These are phyloP conservation scores for Sebastes taczanowskii DNA, from an alignment of 2,797 vertebrate species.

Conservation along the genomic window DNA sequence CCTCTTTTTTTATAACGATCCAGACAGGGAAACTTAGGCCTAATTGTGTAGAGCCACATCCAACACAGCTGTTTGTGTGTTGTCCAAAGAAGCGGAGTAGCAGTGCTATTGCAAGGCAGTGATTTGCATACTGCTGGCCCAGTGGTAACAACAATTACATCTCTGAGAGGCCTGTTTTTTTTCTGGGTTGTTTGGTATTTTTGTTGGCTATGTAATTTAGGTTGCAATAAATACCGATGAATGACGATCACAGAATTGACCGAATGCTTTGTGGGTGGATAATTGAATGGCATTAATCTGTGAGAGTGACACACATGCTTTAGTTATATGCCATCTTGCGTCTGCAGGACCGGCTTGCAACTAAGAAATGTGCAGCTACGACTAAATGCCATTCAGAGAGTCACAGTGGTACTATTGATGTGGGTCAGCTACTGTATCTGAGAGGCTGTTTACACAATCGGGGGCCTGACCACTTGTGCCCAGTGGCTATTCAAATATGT, in stretches of 20 bases:
- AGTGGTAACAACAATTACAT: constrained; percentile 50
- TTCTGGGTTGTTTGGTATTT: constrained; percentile 31
- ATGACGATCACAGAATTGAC: constrained; percentile 22
- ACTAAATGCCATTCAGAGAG: constrained; percentile 35
- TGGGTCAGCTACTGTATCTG: constrained; percentile 34
- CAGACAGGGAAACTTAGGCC: constrained; percentile 36
- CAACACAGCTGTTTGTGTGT: constrained; percentile 68
- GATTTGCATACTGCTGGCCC: constrained; percentile 60
- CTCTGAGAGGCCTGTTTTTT: constrained; percentile 35
- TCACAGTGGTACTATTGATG: constrained; percentile 24
- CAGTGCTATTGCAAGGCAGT: constrained; percentile 42
- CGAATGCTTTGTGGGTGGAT: constrained; percentile 12
- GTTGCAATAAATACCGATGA: constrained; percentile 40
- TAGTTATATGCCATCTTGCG: constrained; percentile 7
- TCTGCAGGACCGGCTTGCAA: background rate
- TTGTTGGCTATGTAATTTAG: constrained; percentile 36
- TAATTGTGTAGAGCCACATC: constrained; percentile 52
- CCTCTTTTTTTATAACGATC: constrained; percentile 42
- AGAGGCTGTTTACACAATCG: constrained; percentile 27
- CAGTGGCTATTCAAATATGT: constrained; percentile 31
- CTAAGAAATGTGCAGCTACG: constrained; percentile 19
- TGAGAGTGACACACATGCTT: constrained; percentile 8
- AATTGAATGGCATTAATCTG: constrained; percentile 38
- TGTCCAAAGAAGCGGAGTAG: constrained; percentile 49
- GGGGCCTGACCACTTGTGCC: constrained; percentile 26